Base-by-base conservation (phyloP, 1,140 invertebrate species). In the Drosophila virilis region DNA sequence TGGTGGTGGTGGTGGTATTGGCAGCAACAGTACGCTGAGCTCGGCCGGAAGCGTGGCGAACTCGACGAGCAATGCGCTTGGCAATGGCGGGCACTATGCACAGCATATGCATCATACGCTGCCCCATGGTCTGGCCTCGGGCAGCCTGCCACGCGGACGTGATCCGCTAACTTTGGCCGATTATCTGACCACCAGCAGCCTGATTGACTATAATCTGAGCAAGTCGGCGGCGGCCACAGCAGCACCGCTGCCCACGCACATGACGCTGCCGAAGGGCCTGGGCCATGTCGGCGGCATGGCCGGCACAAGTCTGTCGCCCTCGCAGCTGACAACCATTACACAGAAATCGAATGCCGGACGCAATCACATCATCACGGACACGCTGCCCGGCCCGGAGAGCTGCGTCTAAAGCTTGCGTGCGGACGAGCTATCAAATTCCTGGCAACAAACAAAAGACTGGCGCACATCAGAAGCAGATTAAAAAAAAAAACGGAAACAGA, bases 321-420 rank as follows among this genome's bases (percentile, higher is more conserved):
- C 81, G 43, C 79, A 89, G 64, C 68, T 88, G 2, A 83, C 85
- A 22, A 81, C 84, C 54, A 92, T 92, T 37, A 92, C 88, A 73
- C 88, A 91, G 61, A 92, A 91, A 83, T 91, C 89, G 57, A 91
- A 83, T 55, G 77, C 85, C 54, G 91, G 80, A 67, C 91, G 94
- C 78, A 94, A 94, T 90, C 94, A 94, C 91, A 95, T 96, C 75
- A 95, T 96, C 72, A 95, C 95, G 51, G 95, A 96, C 84, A 94
- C 95, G 38, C 95, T 96, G 93, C 95, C 95, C 42, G 95, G 95
- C 67, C 95, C 95, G 50, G 95, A 96, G 92, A 96, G 95, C 93
- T 96, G 95, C 92, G 95, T 96, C 83, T 96, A 95, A 28, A 95
- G 61, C 67, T 8, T 15, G 8, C 58, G 38, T 2, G 6, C 6